Evolutionary conservation across 1,140 invertebrate genomes (phyloP), one percentile per base, ranked within the genome.

Genomic region (Physella acuta): DNA sequence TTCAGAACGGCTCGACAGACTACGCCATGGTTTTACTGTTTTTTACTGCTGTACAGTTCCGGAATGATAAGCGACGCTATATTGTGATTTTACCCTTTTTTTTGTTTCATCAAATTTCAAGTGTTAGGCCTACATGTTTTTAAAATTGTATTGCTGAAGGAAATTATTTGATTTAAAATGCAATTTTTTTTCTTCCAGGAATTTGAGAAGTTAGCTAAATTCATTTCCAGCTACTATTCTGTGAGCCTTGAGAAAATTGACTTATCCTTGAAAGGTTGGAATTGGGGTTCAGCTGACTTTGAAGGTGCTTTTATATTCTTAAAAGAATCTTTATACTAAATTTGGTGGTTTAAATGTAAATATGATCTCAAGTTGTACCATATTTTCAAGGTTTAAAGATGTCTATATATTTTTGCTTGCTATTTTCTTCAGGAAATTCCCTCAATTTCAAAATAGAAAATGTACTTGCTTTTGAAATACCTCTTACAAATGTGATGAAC

Each of bases 261-360:
- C 78, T 85, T 97, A 39, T 94, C 93, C 77, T 86, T 99, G 0
- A 98, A 97, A 86, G 98, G 98, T 4, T 99, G 97, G 96, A 99
- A 99, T 86, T 99, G 97, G 94, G 98, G 98, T 58, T 93, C 92
- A 0, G 93, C 94, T 16, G 93, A 95, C 76, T 99, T 99, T 83
- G 90, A 91, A 82, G 97, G 88, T 88, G 77, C 62, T 33, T 16
- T 68, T 3, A 0, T 55, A 11, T 60, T 33, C 16, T 60, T 14
- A 49, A 14, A 49, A n/a, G 44, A n/a, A n/a, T 11, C 44, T 11
- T 49, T n/a, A 49, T 49, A n/a, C 44, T 49, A 11, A 49, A 14
- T 49, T 49, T 14, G 44, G 44, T 49, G n/a, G 11, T 49, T 49
- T 14, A 14, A 14, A 14, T n/a, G 44, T n/a, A n/a, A n/a, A n/a